A percentile compares a stretch with the other conserved stretches of the same genome.
Evolutionary conservation across 2,888 invertebrate species (phyloP).

Genomic region (Oxyteleia sp.): DNA sequence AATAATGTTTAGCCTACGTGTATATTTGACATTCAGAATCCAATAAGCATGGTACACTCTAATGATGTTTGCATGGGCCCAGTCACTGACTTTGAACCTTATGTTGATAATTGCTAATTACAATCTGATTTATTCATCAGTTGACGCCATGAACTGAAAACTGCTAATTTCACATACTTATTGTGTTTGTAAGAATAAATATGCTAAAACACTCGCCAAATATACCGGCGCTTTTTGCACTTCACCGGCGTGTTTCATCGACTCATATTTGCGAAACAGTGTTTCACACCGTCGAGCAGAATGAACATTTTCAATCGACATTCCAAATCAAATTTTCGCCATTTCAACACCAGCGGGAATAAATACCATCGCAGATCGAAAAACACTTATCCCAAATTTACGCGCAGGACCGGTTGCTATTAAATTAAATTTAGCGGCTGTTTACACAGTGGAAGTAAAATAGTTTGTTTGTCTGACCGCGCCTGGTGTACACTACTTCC

Average conservation of each 20-base stretch:
- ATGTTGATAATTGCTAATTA: conserved; percentile 54
- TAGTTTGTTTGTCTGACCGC: conserved; percentile 72
- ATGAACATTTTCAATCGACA: neutral
- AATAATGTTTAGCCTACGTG: conserved; percentile 16
- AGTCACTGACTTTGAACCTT: conserved; percentile 11
- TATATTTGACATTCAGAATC: conserved; percentile 38
- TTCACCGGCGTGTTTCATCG: conserved; percentile 6
- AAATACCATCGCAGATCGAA: neutral
- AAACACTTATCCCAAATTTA: neutral
- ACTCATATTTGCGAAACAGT: conserved; percentile 11
- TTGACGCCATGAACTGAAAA: conserved; percentile 33
- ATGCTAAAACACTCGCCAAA: conserved; percentile 5
- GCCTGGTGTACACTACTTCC: conserved; percentile 65
- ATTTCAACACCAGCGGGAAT: neutral
- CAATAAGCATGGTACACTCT: conserved; percentile 31
- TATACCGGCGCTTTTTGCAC: neutral
- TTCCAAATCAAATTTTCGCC: neutral
- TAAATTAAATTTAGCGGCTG: conserved; percentile 47
- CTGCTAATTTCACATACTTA: no score
- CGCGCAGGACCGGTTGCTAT: neutral
- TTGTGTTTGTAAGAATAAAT: conserved; percentile 20
- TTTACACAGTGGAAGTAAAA: conserved; percentile 52
- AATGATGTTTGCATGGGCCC: conserved; percentile 54
- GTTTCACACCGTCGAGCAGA: conserved; percentile 4
- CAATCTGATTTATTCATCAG: conserved; percentile 39